These are phyloP conservation scores for Halocynthia aurantium DNA, from an alignment of 23 tunicate species.

Conservation along the genomic window DNA sequence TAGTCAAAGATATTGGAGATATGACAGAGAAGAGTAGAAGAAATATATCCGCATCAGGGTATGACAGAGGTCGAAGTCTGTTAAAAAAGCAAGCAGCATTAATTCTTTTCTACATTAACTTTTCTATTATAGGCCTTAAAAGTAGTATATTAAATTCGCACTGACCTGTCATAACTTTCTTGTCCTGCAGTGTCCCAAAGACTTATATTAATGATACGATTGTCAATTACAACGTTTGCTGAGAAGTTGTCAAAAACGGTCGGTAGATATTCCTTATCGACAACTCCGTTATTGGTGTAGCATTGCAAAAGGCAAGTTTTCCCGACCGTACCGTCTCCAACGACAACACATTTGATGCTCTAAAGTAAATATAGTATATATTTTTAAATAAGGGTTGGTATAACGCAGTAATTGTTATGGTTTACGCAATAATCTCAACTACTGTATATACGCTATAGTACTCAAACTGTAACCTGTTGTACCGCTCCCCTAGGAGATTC, in stretches of 20 bases:
- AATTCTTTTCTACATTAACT: background rate
- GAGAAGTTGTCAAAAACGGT: conserved; percentile 6
- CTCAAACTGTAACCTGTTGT: no score
- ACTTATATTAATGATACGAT: background rate
- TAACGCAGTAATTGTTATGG: no score
- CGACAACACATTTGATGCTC: background rate
- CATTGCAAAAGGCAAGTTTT: conserved; percentile 6
- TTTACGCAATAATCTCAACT: no score
- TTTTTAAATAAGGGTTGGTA: no score
- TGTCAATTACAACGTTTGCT: background rate
- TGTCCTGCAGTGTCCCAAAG: conserved; percentile 11
- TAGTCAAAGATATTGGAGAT: background rate
- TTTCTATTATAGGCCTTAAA: no score
- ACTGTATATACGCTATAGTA: no score
- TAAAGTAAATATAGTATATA: background rate
- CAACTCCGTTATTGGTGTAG: background rate
- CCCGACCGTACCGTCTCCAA: conserved; percentile 11
- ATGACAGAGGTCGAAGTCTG: conserved; percentile 11
- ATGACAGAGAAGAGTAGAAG: background rate
- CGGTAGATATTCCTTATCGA: background rate
- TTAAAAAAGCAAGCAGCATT: background rate
- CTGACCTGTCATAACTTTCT: conserved; percentile 10
- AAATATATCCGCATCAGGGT: background rate
- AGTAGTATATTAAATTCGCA: no score
- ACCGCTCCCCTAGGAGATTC: no score